Evolutionary conservation across 1,140 invertebrate genomes (phyloP).

Genomic region (Conopomorpha cramerella): DNA sequence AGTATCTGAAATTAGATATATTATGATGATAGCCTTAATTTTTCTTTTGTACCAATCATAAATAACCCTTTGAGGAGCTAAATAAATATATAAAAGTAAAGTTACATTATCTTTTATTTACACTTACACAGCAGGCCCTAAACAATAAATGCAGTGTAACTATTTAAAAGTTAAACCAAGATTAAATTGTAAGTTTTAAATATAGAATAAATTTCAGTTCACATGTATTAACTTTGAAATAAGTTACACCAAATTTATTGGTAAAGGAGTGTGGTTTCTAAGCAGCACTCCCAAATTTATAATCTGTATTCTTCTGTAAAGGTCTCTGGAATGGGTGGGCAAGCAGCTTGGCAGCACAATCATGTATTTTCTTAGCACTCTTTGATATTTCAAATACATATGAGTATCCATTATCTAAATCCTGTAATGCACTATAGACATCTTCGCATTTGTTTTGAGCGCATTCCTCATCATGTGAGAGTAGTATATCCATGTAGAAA

Average conservation of each 20-base stretch:
- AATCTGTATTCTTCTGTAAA: conserved; percentile 65
- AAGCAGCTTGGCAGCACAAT: conserved; percentile 70
- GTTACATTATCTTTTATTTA: not conserved
- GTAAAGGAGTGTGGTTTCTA: too few species aligned
- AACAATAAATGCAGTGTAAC: too few species aligned
- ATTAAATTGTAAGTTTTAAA: too few species aligned
- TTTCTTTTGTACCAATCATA: conserved; percentile 30
- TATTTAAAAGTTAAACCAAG: too few species aligned
- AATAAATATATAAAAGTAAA: conserved; percentile 24
- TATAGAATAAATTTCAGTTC: conserved; percentile 6
- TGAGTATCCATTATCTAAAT: conserved; percentile 70
- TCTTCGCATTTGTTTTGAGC: conserved; percentile 65
- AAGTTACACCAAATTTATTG: conserved; percentile 9
- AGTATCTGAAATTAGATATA: conserved; percentile 21
- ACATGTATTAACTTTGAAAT: conserved; percentile 6
- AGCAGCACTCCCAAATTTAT: conserved; percentile 54
- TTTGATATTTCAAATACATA: conserved; percentile 74
- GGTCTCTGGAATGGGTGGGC: conserved; percentile 76
- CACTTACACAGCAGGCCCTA: too few species aligned
- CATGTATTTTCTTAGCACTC: conserved; percentile 70
- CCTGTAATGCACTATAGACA: conserved; percentile 69
- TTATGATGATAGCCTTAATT: conserved; percentile 20
- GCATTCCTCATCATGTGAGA: conserved; percentile 71
- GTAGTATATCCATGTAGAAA: conserved; percentile 71
- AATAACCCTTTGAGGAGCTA: conserved; percentile 26